Percentiles rank a stretch among this genome's conserved stretches.
Conservation (phyloP, 1,140 invertebrate species). For the Pinna nobilis region DNA sequence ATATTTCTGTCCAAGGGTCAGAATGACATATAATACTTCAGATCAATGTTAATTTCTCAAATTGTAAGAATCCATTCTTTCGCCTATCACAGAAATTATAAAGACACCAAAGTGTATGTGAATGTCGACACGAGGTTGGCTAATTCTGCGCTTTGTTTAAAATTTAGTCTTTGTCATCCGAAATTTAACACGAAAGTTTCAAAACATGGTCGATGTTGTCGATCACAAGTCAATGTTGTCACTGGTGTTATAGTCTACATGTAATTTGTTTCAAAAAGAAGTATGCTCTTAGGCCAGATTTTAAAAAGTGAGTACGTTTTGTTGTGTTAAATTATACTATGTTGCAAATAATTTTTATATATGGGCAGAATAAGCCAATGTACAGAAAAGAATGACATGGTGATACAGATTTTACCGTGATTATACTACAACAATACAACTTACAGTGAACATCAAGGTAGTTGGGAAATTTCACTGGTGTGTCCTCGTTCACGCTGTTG, state of each 20-base stretch:
- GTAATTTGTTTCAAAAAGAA: not conserved
- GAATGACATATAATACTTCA: too few species aligned
- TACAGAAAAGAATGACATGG: not conserved
- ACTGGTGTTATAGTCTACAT: not conserved
- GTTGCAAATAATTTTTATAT: not conserved
- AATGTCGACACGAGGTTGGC: too few species aligned
- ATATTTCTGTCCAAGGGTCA: too few species aligned
- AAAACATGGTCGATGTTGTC: too few species aligned
- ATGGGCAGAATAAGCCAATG: not conserved
- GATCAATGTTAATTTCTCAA: too few species aligned
- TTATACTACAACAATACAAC: slow-evolving; percentile 5
- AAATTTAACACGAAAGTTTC: too few species aligned
- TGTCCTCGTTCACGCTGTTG: slow-evolving; percentile 46
- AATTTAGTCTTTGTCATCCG: too few species aligned
- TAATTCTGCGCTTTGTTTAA: too few species aligned
- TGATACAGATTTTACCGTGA: not conserved
- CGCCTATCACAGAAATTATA: too few species aligned
- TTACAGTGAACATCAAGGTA: slow-evolving; percentile 51
- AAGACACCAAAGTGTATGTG: too few species aligned
- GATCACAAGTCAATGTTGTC: too few species aligned
- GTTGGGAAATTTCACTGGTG: slow-evolving; percentile 27
- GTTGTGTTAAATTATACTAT: not conserved
- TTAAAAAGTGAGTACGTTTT: not conserved
- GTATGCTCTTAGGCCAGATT: not conserved
- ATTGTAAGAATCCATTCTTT: too few species aligned